These are phyloP conservation scores for Aspidiotus rigidus DNA, from an alignment of 2,888 invertebrate species.

Conservation along the genomic window DNA sequence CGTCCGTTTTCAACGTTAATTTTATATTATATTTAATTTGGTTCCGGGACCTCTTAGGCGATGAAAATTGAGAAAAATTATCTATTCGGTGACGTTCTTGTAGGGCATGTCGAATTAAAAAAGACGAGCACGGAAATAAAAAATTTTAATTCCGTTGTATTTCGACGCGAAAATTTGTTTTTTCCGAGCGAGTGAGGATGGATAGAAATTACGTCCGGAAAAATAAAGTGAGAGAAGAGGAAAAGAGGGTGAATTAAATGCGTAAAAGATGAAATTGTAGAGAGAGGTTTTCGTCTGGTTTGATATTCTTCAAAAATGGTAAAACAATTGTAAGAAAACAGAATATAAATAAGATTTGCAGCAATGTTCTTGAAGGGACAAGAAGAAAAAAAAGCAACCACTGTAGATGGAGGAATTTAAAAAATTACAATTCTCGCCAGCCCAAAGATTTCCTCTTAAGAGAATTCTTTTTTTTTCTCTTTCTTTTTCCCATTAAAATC, in stretches of 20 bases:
- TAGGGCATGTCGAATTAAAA: too few relatives aligned
- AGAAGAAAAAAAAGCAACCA: conserved; percentile 8
- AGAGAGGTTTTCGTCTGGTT: background rate
- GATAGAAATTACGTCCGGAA: too few relatives aligned
- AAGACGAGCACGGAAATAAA: too few relatives aligned
- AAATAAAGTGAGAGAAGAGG: background rate
- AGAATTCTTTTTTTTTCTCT: background rate
- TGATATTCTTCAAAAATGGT: conserved; percentile 9
- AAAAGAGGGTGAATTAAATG: background rate
- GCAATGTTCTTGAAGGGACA: too few relatives aligned
- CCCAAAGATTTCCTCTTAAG: conserved; percentile 7
- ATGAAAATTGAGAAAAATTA: background rate
- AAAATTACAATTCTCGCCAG: conserved; percentile 13
- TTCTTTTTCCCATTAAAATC: conserved; percentile 10
- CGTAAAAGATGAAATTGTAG: background rate
- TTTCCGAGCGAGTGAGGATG: background rate
- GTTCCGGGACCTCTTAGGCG: background rate
- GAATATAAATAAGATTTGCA: conserved; percentile 12
- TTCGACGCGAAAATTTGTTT: background rate
- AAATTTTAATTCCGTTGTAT: background rate
- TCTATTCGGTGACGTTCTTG: background rate
- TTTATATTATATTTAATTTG: background rate
- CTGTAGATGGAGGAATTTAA: conserved; percentile 11
- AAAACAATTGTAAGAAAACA: conserved; percentile 4
- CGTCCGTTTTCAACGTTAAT: background rate